A percentile compares a stretch with the other conserved stretches of the same genome.
Evolutionary conservation across 2,113 vertebrate genomes (phyloP).

Genomic region (Cisticola juncidis): DNA sequence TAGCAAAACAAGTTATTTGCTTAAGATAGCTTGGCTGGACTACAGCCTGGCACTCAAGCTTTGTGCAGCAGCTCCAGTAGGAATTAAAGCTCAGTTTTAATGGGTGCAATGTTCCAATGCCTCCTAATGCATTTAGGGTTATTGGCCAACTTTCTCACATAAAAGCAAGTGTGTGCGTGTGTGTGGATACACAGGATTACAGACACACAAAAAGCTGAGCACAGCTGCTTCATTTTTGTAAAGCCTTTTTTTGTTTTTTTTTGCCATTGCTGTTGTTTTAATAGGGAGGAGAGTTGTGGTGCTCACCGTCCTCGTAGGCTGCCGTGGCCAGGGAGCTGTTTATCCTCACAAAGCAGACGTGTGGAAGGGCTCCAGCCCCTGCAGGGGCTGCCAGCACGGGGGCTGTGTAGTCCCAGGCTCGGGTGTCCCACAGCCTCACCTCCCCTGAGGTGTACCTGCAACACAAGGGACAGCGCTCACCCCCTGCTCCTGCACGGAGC

Average conservation of each 20-base stretch:
- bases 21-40: slow-evolving; percentile 77
- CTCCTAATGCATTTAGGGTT: slow-evolving; percentile 74
- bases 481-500: neutral
- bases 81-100: slow-evolving; percentile 78
- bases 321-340: slow-evolving; percentile 87
- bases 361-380: slow-evolving; percentile 76
- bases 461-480: neutral
- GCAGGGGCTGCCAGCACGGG: slow-evolving; percentile 78
- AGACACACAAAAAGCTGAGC: slow-evolving; percentile 63
- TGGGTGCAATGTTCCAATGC: slow-evolving; percentile 75
- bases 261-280: neutral
- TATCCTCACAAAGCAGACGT: slow-evolving; percentile 86
- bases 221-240: slow-evolving; percentile 78
- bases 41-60: slow-evolving; percentile 66
- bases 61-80: slow-evolving; percentile 68
- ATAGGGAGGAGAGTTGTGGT: slow-evolving; percentile 60
- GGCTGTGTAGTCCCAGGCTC: slow-evolving; percentile 87
- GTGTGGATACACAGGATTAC: slow-evolving; percentile 48
- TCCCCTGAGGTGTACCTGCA: slow-evolving; percentile 92
- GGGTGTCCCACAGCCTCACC: slow-evolving; percentile 92
- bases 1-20: slow-evolving; percentile 77
- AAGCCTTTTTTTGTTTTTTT: slow-evolving; percentile 35
- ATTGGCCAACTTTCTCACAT: slow-evolving; percentile 77
- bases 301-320: slow-evolving; percentile 89
- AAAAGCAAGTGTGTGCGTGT: slow-evolving; percentile 58